These are phyloP conservation scores for Acleris sparsana DNA, from an alignment of 2,888 invertebrate species.

Conservation along the genomic window DNA sequence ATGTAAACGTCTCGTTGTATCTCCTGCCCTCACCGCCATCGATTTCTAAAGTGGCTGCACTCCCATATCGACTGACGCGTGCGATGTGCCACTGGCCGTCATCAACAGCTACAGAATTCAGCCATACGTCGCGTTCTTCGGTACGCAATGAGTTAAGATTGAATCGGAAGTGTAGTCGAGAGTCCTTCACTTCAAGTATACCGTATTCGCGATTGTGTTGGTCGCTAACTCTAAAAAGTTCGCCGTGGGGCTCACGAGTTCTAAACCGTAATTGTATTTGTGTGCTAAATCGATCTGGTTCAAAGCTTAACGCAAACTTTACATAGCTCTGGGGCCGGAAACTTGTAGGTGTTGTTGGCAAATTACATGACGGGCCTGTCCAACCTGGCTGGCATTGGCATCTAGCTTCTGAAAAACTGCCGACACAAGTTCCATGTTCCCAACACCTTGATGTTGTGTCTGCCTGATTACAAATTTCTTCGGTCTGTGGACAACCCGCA, in stretches of 20 bases:
- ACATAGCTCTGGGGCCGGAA: conserved; percentile 97
- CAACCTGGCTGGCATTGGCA: conserved; percentile 98
- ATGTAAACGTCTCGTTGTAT: conserved; percentile 96
- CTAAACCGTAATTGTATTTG: conserved; percentile 97
- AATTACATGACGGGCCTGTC: conserved; percentile 94
- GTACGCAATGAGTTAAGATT: conserved; percentile 96
- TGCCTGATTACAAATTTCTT: conserved; percentile 94
- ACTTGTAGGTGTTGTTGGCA: conserved; percentile 94
- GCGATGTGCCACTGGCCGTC: conserved; percentile 99
- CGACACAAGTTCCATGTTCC: conserved; percentile 97
- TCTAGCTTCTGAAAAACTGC: conserved; percentile 93
- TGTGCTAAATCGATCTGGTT: conserved; percentile 95
- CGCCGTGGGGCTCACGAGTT: conserved; percentile 96
- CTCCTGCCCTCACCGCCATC: conserved; percentile 97
- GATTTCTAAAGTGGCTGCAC: conserved; percentile 94
- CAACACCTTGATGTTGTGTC: conserved; percentile 93
- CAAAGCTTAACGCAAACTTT: conserved; percentile 97
- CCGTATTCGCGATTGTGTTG: conserved; percentile 97
- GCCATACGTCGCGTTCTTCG: conserved; percentile 95
- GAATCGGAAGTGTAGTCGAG: conserved; percentile 94
- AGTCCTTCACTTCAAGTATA: conserved; percentile 95
- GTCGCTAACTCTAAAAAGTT: conserved; percentile 96
- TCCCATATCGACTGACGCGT: conserved; percentile 94
- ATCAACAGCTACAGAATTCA: conserved; percentile 94
- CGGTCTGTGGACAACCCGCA: conserved; percentile 96